A percentile compares a stretch with the other conserved stretches of the same genome.
phyloP scores from a whole-genome alignment of 1,140 invertebrate genomes.

The Proales similis region DNA sequence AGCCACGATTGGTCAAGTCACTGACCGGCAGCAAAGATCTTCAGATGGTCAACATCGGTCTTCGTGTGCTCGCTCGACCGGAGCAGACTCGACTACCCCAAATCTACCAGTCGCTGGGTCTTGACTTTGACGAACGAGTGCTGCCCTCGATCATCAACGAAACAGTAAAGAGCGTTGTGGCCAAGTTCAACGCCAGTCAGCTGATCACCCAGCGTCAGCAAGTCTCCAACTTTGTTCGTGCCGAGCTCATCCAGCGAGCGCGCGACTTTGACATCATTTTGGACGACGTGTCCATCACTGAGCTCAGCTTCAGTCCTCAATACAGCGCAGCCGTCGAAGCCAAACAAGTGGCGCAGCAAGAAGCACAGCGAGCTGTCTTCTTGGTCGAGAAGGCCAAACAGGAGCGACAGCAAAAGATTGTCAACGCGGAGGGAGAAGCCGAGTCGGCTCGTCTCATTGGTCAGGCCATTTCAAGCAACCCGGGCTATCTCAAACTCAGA shows the following conservation, averaged over 20 bases:
- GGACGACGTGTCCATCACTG: constrained; percentile 98
- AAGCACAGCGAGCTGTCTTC: constrained; percentile 95
- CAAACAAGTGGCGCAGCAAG: constrained; percentile 97
- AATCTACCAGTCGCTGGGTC: constrained; percentile 75
- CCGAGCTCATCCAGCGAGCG: constrained; percentile 89
- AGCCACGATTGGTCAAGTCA: constrained; percentile 89
- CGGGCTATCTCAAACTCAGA: constrained; percentile 91
- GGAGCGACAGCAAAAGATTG: constrained; percentile 97
- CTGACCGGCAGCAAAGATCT: constrained; percentile 97
- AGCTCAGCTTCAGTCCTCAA: constrained; percentile 95
- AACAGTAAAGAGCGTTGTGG: constrained; percentile 95
- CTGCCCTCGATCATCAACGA: constrained; percentile 98
- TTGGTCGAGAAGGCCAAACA: constrained; percentile 94
- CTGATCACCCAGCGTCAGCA: constrained; percentile 96
- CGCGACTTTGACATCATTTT: constrained; percentile 96
- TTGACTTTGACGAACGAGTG: constrained; percentile 61
- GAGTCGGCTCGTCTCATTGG: constrained; percentile 83
- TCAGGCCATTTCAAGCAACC: constrained; percentile 83
- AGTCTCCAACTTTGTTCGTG: constrained; percentile 79
- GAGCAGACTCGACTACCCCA: constrained; percentile 69
- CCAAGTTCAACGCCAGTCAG: constrained; percentile 99
- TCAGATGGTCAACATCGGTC: constrained; percentile 93
- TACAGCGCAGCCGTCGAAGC: constrained; percentile 99
- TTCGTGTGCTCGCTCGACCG: constrained; percentile 87
- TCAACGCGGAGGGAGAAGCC: constrained; percentile 98